Percentiles rank a stretch among this genome's conserved stretches.
phyloP scores from a whole-genome alignment of 2,113 vertebrate species.

The Rhynchopsitta pachyrhyncha region DNA sequence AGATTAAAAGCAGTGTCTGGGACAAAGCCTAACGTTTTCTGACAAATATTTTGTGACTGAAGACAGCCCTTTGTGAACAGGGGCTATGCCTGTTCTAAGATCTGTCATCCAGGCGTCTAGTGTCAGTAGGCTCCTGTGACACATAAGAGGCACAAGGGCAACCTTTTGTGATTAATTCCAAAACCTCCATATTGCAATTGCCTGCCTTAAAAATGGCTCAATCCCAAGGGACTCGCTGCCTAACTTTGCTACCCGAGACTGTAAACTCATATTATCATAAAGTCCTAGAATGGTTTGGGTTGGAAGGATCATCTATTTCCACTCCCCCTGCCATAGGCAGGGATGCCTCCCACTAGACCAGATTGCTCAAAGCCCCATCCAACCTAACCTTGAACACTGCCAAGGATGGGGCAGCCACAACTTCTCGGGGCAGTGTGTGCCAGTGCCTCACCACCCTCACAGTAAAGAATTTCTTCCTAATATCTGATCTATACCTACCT shows the following conservation, averaged over 20 bases:
- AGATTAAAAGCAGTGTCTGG: not conserved
- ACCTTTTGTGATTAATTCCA: not conserved
- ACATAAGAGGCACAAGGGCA: not conserved
- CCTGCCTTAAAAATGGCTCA: not conserved
- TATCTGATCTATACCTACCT: not conserved
- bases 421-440: not conserved
- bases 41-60: not conserved
- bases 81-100: not conserved
- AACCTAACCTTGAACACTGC: not conserved
- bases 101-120: not conserved
- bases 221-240: rapidly evolving
- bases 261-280: not conserved
- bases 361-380: not conserved
- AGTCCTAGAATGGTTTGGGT: not conserved
- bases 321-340: no score
- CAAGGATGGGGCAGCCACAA: not conserved
- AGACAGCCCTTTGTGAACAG: not conserved
- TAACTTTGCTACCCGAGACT: not conserved
- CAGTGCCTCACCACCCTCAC: not conserved
- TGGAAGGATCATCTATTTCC: not conserved
- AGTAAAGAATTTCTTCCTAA: not conserved
- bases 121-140: not conserved
- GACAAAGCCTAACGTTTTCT: not conserved
- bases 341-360: not conserved
- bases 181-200: not conserved